A percentile compares a stretch with the other conserved stretches of the same genome.
Conservation (phyloP, 1,140 invertebrate genomes). For the Camponotus vicinus region DNA sequence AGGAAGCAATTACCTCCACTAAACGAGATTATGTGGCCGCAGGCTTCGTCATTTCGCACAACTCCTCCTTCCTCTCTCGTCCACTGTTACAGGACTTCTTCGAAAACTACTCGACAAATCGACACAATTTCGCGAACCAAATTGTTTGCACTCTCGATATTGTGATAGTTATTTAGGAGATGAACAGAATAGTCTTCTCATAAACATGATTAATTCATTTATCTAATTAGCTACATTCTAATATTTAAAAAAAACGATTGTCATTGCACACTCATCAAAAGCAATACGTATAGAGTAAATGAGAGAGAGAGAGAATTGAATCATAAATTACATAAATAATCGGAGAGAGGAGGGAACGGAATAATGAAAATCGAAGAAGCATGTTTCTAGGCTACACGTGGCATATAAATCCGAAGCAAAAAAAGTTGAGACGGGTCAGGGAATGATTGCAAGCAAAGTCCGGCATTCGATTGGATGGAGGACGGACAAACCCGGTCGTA, state of each 20-base stretch:
- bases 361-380: not conserved
- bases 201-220: not conserved
- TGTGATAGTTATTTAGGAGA: not conserved
- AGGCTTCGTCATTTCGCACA: constrained; percentile 56
- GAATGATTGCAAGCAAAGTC: constrained; percentile 45
- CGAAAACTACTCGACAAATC: constrained; percentile 47
- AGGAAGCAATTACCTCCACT: constrained; percentile 62
- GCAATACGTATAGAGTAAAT: not conserved
- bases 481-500: constrained; percentile 29
- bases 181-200: not conserved
- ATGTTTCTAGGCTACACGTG: not conserved
- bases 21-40: constrained; percentile 64
- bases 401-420: not conserved
- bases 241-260: not conserved
- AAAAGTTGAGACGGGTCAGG: constrained; percentile 3
- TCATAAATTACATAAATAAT: not conserved
- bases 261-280: not conserved
- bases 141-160: not conserved
- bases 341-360: not conserved
- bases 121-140: constrained; percentile 21
- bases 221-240: not conserved
- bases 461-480: constrained; percentile 28
- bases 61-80: not conserved
- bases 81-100: constrained; percentile 28
- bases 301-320: not conserved